Base-by-base conservation (phyloP, 2,888 invertebrate genomes). In the Cabera pusaria region DNA sequence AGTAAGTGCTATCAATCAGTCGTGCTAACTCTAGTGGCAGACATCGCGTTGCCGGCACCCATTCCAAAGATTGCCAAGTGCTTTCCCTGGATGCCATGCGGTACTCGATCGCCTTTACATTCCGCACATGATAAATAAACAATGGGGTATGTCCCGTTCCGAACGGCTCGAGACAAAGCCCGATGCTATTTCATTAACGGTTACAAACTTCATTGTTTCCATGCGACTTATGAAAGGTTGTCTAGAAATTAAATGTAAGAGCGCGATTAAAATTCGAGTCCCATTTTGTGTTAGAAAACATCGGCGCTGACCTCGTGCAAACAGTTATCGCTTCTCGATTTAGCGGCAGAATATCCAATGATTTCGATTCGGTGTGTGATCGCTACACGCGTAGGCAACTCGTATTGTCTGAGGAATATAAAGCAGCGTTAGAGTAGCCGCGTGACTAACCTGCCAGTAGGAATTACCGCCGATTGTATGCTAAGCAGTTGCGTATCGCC, bases 381-480 rank as follows among this genome's bases (percentile, higher is more conserved):
- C 64, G 66, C 56, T 61, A 68, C 71, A 72, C 67, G 80, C 77
- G 82, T 82, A 77, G 74, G 79, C 74, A 66, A 60, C 61, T 60
- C 49, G 53, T 45, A 45, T 56, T 64, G 64, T 61, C 61, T 54
- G 51, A 59, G 64, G 85, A 73, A 86, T 86, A 81, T 72, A 73
- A 83, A 86, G 22, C 46, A 52, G 50, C 60, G 66, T 77, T 80
- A 73, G 59, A 77, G 64, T 58, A 47, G 57, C 81, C 78, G 82
- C 84, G 73, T 86, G 84, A 85, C 83, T 83, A 79, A 84, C 72
- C 70, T 72, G 72, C 62, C 65, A 66, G 71, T 55, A 76, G 78
- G 83, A 72, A 76, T 84, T 78, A 79, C 79, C 72, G 72, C 44
- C 76, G 74, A 84, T 85, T 86, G 86, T 86, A 86, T 85, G 84